Base-by-base conservation (phyloP, 2,888 invertebrate species). In the Catonia carolina region DNA sequence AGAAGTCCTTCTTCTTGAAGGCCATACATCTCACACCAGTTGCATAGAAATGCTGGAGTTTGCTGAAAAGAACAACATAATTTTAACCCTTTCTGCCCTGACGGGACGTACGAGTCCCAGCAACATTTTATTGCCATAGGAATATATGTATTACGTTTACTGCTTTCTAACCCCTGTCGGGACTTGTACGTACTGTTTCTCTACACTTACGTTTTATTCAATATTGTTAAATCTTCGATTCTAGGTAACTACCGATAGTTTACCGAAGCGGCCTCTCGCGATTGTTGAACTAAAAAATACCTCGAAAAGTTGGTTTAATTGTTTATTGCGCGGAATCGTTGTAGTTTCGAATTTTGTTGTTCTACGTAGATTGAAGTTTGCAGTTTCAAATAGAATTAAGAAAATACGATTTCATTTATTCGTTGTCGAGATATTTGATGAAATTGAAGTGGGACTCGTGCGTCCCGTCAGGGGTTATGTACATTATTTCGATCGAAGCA, bases 31-130 rank as follows among this genome's bases (percentile, higher is more conserved):
- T 10, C 48, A 48, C 20, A 48, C 47, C 14, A 20, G 47, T 22
- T 47, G 47, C 22, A 17, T 47, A 22, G 47, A 47, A 20, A 47
- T 22, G 20, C 20, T 47, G 12, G 47, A 47, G 47, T 47, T 47
- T 47, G 47, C 22, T 18, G 22, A 47, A 6, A 23, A 47, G 23
- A 47, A 47, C 23, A 22, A 47, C 23, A 47, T 47, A 20, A 18
- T 47, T 18, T 23, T 18, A 23, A 47, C n/a, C n/a, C n/a, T n/a
- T n/a, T n/a, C n/a, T n/a, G n/a, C n/a, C n/a, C n/a, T n/a, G n/a
- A n/a, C n/a, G n/a, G n/a, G n/a, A n/a, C n/a, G n/a, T n/a, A n/a
- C n/a, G n/a, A n/a, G n/a, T n/a, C n/a, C n/a, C n/a, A n/a, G n/a
- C n/a, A n/a, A n/a, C n/a, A n/a, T n/a, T n/a, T n/a, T n/a, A n/a